Evolutionary conservation across 2,797 vertebrate species (phyloP).

Genomic region (Pipistrellus kuhlii): DNA sequence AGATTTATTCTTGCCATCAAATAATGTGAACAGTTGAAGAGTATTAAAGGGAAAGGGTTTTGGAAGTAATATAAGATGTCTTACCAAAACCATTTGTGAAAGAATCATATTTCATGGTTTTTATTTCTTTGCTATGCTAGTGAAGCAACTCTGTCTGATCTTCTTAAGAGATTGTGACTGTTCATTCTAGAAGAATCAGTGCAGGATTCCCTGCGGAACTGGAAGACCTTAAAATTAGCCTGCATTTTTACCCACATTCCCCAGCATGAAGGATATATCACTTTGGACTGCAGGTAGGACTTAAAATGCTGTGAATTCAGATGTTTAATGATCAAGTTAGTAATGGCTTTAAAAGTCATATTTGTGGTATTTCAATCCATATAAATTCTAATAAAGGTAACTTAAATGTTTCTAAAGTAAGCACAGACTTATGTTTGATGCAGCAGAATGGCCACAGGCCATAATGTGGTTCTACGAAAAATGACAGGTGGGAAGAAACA

Average conservation of each 20-base stretch:
- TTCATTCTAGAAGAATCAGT: neutral
- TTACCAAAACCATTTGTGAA: slow-evolving; percentile 47
- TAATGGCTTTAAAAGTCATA: slow-evolving; percentile 53
- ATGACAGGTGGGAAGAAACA: slow-evolving; percentile 50
- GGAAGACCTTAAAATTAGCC: slow-evolving; percentile 43
- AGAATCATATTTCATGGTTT: neutral
- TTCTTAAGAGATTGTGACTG: neutral
- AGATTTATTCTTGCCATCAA: slow-evolving; percentile 26
- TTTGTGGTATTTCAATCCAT: neutral
- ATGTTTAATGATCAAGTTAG: slow-evolving; percentile 55
- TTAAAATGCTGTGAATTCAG: slow-evolving; percentile 29
- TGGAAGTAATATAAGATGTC: slow-evolving; percentile 27
- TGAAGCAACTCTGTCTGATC: neutral
- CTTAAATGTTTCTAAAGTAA: slow-evolving; percentile 24
- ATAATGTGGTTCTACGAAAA: slow-evolving; percentile 15
- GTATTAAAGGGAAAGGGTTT: slow-evolving; percentile 3
- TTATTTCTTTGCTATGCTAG: slow-evolving; percentile 7
- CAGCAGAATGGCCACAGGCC: slow-evolving; percentile 40
- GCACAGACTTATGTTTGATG: slow-evolving; percentile 27
- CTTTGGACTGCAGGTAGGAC: neutral
- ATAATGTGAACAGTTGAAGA: neutral
- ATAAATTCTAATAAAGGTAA: slow-evolving; percentile 50
- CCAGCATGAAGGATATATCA: neutral
- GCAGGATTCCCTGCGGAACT: neutral
- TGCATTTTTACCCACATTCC: slow-evolving; percentile 27